A percentile compares a stretch with the other conserved stretches of the same genome.
Evolutionary conservation across 2,113 vertebrate genomes (phyloP).

Genomic region (Rana temporaria): DNA sequence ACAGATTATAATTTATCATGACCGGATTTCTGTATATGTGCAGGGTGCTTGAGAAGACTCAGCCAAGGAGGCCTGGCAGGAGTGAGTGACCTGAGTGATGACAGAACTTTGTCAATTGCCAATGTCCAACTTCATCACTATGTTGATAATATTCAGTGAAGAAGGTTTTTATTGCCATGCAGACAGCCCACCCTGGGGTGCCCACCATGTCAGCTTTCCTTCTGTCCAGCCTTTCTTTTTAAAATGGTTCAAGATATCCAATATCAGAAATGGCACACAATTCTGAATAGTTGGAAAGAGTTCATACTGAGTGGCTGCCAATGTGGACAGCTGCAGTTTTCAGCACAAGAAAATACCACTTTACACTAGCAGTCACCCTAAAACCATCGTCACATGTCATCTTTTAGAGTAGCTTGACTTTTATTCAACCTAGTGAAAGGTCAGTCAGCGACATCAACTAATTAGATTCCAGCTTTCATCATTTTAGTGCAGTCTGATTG

Average conservation of each 20-base stretch:
- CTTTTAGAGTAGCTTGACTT: too few relatives aligned
- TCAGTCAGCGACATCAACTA: too few relatives aligned
- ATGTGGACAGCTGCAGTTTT: background rate
- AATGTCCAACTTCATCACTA: slow-evolving; percentile 59
- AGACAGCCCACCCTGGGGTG: slow-evolving; percentile 31
- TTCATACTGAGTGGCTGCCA: fast-evolving
- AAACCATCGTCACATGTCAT: too few relatives aligned
- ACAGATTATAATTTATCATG: slow-evolving; percentile 55
- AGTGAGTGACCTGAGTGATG: slow-evolving; percentile 59
- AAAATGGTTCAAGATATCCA: slow-evolving; percentile 58
- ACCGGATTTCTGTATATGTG: slow-evolving; percentile 34
- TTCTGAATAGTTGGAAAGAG: background rate
- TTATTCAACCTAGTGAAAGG: too few relatives aligned
- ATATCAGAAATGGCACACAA: slow-evolving; percentile 41
- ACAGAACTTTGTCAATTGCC: slow-evolving; percentile 62
- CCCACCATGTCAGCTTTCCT: slow-evolving; percentile 48
- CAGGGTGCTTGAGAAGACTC: slow-evolving; percentile 51
- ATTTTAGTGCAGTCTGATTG: too few relatives aligned
- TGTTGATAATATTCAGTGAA: slow-evolving; percentile 57
- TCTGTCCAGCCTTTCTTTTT: slow-evolving; percentile 47
- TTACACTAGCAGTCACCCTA: background rate
- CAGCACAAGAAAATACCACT: slow-evolving; percentile 57
- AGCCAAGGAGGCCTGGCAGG: slow-evolving; percentile 66
- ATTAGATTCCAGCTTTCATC: too few relatives aligned
- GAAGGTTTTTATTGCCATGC: slow-evolving; percentile 57